Base-by-base conservation (phyloP, 2,888 invertebrate genomes). In the Rhagophthalmus giganteus region DNA sequence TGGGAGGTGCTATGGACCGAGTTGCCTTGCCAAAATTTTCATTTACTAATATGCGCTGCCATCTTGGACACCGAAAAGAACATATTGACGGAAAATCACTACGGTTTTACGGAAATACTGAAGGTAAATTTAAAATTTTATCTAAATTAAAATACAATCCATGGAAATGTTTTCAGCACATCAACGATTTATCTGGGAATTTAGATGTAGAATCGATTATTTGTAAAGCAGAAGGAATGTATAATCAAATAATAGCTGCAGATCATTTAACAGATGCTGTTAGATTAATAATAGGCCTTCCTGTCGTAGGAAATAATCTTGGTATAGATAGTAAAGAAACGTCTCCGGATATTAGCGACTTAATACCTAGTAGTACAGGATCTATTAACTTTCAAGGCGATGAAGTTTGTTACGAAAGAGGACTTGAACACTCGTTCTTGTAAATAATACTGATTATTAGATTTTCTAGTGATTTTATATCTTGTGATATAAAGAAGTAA, bases 1-100 rank as follows among this genome's bases (percentile, higher is more conserved):
- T 98, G 97, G 97, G 97, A 98, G 78, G 90, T 94, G 14, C 72
- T 98, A 3, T 98, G 97, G 97, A 96, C 97, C 0, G 90, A 88
- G 55, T 76, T 91, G 66, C 97, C 97, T 0, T 97, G 98, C 70
- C 83, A 87, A 57, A 96, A 96, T 75, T 99, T 97, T 75, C 95
- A 97, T 73, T 78, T 99, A 37, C 76, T 99, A n/a, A 79, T 98
- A 41, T 91, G 92, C 69, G 85, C 93, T 48, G 94, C 97, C 41
- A 92, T 99, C 71, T 80, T 99, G 45, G 95, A 95, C 63, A 84
- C 87, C 3, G 92, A 98, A 73, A 91, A 90, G 63, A 82, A 85
- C 52, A 81, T 85, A 12, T 81, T 99, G n/a, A 94, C 97, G 67
- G 89, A 89, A 64, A 91, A 89, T 72, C 85, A 88, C 66, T 97